Percentiles rank a stretch among this genome's conserved stretches.
phyloP scores from a whole-genome alignment of 1,140 invertebrate species.

The Elysia chlorotica region DNA sequence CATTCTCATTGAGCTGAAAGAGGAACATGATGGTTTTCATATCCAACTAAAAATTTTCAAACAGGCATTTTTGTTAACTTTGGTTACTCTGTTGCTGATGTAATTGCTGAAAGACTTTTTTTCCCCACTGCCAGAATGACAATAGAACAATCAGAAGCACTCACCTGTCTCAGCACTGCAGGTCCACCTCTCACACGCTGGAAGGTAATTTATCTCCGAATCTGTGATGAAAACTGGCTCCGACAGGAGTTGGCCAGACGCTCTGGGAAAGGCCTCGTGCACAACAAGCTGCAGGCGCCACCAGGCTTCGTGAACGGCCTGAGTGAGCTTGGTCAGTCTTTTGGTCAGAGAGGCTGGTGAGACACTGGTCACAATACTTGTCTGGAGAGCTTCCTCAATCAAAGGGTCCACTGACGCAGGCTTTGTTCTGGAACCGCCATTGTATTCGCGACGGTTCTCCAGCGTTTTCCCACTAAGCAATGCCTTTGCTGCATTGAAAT shows the following conservation, averaged over 20 bases:
- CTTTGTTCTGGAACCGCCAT: background rate
- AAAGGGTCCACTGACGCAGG: background rate
- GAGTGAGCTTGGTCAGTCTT: slow-evolving; percentile 44
- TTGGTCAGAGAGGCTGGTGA: slow-evolving; percentile 35
- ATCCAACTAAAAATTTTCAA: too few species aligned
- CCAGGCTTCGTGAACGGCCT: slow-evolving; percentile 55
- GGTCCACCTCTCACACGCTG: background rate
- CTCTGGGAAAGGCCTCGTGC: slow-evolving; percentile 46
- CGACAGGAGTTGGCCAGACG: slow-evolving; percentile 41
- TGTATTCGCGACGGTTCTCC: too few species aligned
- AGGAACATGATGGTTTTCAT: too few species aligned
- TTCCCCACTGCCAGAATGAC: too few species aligned
- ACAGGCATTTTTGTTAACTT: too few species aligned
- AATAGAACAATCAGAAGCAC: too few species aligned
- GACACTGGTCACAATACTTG: slow-evolving; percentile 40
- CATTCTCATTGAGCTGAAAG: too few species aligned
- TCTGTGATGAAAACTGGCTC: slow-evolving; percentile 33
- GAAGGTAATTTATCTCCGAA: slow-evolving; percentile 21
- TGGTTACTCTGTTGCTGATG: too few species aligned
- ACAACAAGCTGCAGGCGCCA: slow-evolving; percentile 59
- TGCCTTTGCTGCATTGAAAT: slow-evolving; percentile 39
- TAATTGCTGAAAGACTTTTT: too few species aligned
- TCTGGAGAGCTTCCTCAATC: slow-evolving; percentile 39
- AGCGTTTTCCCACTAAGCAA: slow-evolving; percentile 13
- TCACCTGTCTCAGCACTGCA: slow-evolving; percentile 8